Base-by-base conservation (phyloP, 1,140 invertebrate species). In the Sitobion miscanthi region DNA sequence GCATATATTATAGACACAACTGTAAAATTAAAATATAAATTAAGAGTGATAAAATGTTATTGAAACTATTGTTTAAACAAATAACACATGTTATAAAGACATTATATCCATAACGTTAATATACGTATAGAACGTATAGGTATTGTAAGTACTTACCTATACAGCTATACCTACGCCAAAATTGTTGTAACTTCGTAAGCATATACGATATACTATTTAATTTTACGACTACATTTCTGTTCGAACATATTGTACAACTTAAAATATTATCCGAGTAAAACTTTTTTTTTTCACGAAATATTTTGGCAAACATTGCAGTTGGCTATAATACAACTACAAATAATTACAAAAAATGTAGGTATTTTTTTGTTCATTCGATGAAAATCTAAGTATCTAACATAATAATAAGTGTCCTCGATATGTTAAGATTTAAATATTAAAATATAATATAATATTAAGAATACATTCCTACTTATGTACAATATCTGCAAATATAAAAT, bases 61-160 rank as follows among this genome's bases (percentile, higher is more conserved):
- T 86, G 85, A 86, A 86, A 86, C 83, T 38, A 86, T 86, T 86
- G 85, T 25, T 86, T 47, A 6, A 30, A 86, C 23, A 47, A 30
- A 86, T 47, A 45, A 45, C 8, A 0, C 7, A 7, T 83, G n/a
- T 83, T 82, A 21, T 38, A 82, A 62, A 9, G 57, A 11, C 25
- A 62, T 30, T 30, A 30, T 69, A 30, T 69, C 4, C 62, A 69
- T 30, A 69, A n/a, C 14, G n/a, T 30, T 30, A 30, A 62, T 30
- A 30, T 11, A 62, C 2, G 23, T 11, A 30, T 62, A 62, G 1
- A 8, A 57, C 1, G 21, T n/a, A 69, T 62, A 9, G 11, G 62
- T 69, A 69, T n/a, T 30, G 25, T 30, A 30, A 69, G 30, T 69
- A 54, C 52, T 20, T 54, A 23, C 52, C 52, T 23, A 7, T 54